Evolutionary conservation across 2,888 invertebrate species (phyloP).

Genomic region (Pyrochroa serraticornis): DNA sequence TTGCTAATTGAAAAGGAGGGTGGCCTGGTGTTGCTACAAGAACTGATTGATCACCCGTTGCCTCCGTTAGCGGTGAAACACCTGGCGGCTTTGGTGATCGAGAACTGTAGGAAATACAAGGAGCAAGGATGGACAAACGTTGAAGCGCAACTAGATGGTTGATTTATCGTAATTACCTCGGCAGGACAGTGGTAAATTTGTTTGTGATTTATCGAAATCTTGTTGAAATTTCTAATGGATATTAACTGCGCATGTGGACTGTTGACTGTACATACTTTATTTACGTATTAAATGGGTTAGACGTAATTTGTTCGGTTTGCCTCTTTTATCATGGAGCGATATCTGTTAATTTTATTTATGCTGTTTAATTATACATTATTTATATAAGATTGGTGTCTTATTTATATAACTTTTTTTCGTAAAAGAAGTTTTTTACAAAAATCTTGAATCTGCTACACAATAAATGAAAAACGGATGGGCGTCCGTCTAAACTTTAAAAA

Average conservation of each 20-base stretch:
- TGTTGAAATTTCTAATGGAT: slow-evolving; percentile 10
- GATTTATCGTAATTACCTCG: slow-evolving; percentile 19
- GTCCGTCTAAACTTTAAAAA: too few species aligned
- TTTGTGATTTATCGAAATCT: slow-evolving; percentile 13
- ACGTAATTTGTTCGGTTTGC: slow-evolving; percentile 17
- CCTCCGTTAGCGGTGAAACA: slow-evolving; percentile 72
- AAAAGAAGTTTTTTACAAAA: too few species aligned
- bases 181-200: slow-evolving; percentile 1
- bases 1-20: slow-evolving; percentile 84
- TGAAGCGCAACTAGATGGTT: slow-evolving; percentile 40
- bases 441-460: too few species aligned
- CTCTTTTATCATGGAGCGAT: slow-evolving; percentile 21
- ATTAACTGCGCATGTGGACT: slow-evolving; percentile 21
- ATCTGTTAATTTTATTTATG: slow-evolving; percentile 21
- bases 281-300: slow-evolving; percentile 24
- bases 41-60: slow-evolving; percentile 66
- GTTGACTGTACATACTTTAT: slow-evolving; percentile 21
- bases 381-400: slow-evolving; percentile 3
- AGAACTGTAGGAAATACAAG: slow-evolving; percentile 63
- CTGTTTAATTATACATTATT: slow-evolving; percentile 23
- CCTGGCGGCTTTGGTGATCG: slow-evolving; percentile 71
- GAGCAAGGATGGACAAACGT: slow-evolving; percentile 40
- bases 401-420: too few species aligned
- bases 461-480: too few species aligned
- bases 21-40: slow-evolving; percentile 75